phyloP scores from a whole-genome alignment of 2,113 vertebrate genomes.

The Pygathrix nemaeus region DNA sequence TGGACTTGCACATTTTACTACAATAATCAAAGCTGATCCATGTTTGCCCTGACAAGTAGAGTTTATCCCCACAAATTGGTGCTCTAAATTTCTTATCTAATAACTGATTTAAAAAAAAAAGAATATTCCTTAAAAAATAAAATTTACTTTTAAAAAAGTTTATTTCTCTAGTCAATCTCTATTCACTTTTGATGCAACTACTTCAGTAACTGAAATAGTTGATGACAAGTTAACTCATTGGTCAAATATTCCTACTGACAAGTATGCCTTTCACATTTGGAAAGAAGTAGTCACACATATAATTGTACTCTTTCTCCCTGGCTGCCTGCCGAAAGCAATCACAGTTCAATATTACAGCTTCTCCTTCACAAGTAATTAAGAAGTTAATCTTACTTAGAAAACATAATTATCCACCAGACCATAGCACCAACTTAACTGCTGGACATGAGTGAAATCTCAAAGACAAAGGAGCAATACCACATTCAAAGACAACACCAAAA shows the following conservation, averaged over 20 bases:
- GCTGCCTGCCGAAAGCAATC: conserved; percentile 32
- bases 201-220: background rate
- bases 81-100: background rate
- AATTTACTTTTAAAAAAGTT: background rate
- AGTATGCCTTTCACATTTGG: background rate
- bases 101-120: background rate
- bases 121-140: background rate
- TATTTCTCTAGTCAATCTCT: background rate
- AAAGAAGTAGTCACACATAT: conserved; percentile 25
- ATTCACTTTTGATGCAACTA: background rate
- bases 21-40: background rate
- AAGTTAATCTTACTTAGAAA: conserved; percentile 62
- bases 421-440: background rate
- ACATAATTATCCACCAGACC: conserved; percentile 30
- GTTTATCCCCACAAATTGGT: background rate
- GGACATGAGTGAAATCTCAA: background rate
- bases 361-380: conserved; percentile 51
- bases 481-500: background rate
- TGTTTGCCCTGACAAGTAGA: background rate
- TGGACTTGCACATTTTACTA: background rate
- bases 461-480: background rate
- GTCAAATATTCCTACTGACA: background rate
- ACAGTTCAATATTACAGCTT: conserved; percentile 3
- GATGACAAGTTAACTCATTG: background rate
- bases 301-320: background rate